Evolutionary conservation across 2,888 invertebrate species (phyloP).

Genomic region (Epinotia brunnichana): DNA sequence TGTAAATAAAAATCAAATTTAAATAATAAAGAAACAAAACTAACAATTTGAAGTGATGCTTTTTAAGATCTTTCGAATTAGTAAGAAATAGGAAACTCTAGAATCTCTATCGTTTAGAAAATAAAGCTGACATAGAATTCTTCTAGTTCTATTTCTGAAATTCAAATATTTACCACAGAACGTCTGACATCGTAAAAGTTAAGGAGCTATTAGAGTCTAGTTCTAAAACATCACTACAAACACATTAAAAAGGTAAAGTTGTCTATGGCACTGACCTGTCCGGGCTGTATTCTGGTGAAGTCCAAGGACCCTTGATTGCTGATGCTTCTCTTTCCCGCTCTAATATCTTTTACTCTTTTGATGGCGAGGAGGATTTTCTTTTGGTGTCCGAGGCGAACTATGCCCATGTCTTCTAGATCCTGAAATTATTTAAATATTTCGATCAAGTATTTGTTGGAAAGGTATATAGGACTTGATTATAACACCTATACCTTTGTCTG

Average conservation of each 20-base stretch:
- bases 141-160: conserved; percentile 37
- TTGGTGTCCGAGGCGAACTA: conserved; percentile 97
- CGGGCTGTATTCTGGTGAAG: conserved; percentile 75
- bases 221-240: conserved; percentile 80
- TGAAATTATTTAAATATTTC: conserved; percentile 50
- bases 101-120: conserved; percentile 56
- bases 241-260: conserved; percentile 51
- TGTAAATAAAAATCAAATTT: conserved; percentile 36
- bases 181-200: conserved; percentile 61
- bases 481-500: too few relatives aligned
- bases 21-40: conserved; percentile 45
- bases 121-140: conserved; percentile 55
- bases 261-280: conserved; percentile 75
- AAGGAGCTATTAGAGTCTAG: conserved; percentile 61
- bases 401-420: conserved; percentile 98
- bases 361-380: conserved; percentile 99
- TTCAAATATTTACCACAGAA: conserved; percentile 38
- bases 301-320: conserved; percentile 79
- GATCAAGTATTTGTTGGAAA: background rate
- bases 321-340: conserved; percentile 91
- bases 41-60: conserved; percentile 73
- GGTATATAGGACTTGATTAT: background rate
- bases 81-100: conserved; percentile 56
- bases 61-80: conserved; percentile 58
- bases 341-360: conserved; percentile 96